A percentile compares a stretch with the other conserved stretches of the same genome.
phyloP scores from a whole-genome alignment of 1,140 invertebrate species.

The Lithobius niger region DNA sequence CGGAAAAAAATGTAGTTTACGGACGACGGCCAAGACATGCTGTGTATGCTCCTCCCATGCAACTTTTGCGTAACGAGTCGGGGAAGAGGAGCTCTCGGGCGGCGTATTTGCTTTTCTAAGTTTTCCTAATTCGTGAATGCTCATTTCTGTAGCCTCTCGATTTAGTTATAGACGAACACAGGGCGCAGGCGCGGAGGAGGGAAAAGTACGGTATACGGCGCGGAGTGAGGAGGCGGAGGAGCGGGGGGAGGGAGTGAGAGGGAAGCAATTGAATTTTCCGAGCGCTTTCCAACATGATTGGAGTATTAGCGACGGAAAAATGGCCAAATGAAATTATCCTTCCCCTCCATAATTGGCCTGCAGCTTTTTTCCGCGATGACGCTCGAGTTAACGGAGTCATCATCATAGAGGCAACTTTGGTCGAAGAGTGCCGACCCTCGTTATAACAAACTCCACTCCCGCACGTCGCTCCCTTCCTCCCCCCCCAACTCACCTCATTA shows the following conservation, averaged over 20 bases:
- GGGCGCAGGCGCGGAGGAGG: neutral
- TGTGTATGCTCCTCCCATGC: no score
- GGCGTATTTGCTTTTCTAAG: constrained; percentile 8
- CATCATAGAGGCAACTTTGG: no score
- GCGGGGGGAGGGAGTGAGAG: neutral
- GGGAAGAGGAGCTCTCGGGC: no score
- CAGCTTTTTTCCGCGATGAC: constrained; percentile 1
- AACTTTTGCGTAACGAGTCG: no score
- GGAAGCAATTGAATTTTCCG: constrained; percentile 1
- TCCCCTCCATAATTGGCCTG: constrained; percentile 7
- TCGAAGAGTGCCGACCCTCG: no score
- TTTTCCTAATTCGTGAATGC: constrained; percentile 8
- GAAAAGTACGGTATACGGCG: neutral
- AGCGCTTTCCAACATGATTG: neutral
- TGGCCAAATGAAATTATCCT: constrained; percentile 6
- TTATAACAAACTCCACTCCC: no score
- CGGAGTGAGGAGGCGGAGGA: neutral
- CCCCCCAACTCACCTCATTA: no score
- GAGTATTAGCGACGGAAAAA: constrained; percentile 6
- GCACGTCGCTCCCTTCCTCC: no score
- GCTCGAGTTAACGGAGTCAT: neutral
- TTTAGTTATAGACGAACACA: constrained; percentile 2
- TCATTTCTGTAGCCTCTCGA: constrained; percentile 8
- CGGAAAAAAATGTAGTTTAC: no score
- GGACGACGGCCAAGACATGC: no score